Conservation (phyloP, 2,888 invertebrate species). For the Epirrita christyi region DNA sequence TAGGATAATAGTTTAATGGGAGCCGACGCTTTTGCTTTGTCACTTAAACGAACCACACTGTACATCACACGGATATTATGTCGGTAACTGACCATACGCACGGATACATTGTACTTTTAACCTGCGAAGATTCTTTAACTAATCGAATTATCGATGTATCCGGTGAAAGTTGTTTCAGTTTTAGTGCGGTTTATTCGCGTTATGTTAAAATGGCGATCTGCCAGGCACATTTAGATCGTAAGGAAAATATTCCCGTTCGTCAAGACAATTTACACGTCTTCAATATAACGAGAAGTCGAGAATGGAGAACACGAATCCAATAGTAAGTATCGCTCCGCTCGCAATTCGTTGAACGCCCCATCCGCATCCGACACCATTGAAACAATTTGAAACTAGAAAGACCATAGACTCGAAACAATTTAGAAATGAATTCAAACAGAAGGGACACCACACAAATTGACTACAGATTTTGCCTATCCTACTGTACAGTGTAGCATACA, state of each 20-base stretch:
- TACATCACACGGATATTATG: constrained; percentile 67
- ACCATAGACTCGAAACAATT: constrained; percentile 21
- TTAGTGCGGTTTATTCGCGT: constrained; percentile 47
- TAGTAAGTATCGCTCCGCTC: constrained; percentile 36
- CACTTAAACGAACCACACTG: constrained; percentile 77
- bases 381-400: neutral
- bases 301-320: constrained; percentile 43
- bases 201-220: constrained; percentile 48
- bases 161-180: constrained; percentile 70
- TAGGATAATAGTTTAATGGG: constrained; percentile 80
- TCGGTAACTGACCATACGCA: constrained; percentile 67
- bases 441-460: neutral
- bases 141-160: constrained; percentile 78
- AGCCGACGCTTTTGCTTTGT: constrained; percentile 78
- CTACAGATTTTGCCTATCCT: no score
- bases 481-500: no score
- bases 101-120: constrained; percentile 69
- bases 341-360: constrained; percentile 16
- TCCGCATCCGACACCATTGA: constrained; percentile 15
- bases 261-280: constrained; percentile 63
- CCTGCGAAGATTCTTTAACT: constrained; percentile 63
- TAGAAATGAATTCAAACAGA: constrained; percentile 3
- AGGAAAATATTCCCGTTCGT: constrained; percentile 52
- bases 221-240: constrained; percentile 47
- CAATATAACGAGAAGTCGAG: constrained; percentile 65